Base-by-base conservation (phyloP, 64 coral and sea anemone genomes). In the Actinia equina region DNA sequence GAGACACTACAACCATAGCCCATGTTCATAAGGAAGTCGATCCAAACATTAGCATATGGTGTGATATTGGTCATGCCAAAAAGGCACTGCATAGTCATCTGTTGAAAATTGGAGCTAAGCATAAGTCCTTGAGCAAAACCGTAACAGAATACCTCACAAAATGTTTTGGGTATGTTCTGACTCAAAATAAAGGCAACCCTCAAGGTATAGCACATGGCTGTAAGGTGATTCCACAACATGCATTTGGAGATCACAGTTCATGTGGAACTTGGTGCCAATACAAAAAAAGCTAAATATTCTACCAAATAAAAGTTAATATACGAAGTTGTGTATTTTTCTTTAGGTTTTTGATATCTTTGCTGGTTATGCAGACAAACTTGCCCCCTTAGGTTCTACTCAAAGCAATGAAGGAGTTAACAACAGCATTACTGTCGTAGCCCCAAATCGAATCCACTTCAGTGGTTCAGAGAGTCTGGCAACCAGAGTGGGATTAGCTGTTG, bases 161-260 rank as follows among this genome's bases (percentile, higher is more conserved):
- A 52, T 87, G 86, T 41, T 87, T 87, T 87, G 86, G 70, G 4
- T 78, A 87, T 57, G 86, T 87, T 8, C 70, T 87, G 12, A 78
- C 52, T 1, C 86, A 87, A 27, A 87, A 87, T 49, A 78, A 87
- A 77, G 86, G 70, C 3, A 42, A 87, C 16, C 49, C 86, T 51
- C n/a, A 87, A 12, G 86, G 49, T 44, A 59, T 87, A 15, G 30
- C 25, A 1, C 30, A 58, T 53, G 86, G 49, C 4, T 87, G 52
- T n/a, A 57, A 59, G 14, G 52, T 78, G 2, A 70, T 70, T 11
- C n/a, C 64, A 3, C 0, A 70, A 70, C 64, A 70, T 26, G 20
- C 64, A 70, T 70, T 70, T 25, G 64, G 64, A 0, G 22, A 70
- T 0, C 64, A 70, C n/a, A 25, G 4, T 3, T 0, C 20, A 25